These are phyloP conservation scores for Vimba vimba DNA, from an alignment of 2,113 vertebrate species.

Conservation along the genomic window DNA sequence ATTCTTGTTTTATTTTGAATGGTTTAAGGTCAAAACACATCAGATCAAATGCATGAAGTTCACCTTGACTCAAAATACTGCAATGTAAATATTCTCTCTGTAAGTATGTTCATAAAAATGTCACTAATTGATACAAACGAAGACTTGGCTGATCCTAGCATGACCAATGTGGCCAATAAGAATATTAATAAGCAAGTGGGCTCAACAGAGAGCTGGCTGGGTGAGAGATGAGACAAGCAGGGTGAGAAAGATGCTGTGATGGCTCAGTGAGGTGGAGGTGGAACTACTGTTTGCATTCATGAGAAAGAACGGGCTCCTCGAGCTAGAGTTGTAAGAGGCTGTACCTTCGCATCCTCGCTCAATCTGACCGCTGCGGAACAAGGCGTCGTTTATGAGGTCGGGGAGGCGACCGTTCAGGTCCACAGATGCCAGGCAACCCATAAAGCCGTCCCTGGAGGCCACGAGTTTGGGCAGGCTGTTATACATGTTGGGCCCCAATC, in stretches of 20 bases:
- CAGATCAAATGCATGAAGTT: constrained; percentile 3
- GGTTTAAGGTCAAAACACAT: not conserved
- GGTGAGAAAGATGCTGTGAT: constrained; percentile 65
- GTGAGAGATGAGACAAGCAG: constrained; percentile 60
- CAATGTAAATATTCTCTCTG: constrained; percentile 2
- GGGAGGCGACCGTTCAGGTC: constrained; percentile 97
- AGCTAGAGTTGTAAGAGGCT: constrained; percentile 67
- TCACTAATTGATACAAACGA: constrained; percentile 24
- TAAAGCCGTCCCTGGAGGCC: constrained; percentile 95
- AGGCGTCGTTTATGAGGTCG: constrained; percentile 91
- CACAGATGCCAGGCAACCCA: constrained; percentile 95
- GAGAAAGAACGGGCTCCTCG: constrained; percentile 72
- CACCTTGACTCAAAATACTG: constrained; percentile 32
- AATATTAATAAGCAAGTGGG: constrained; percentile 26
- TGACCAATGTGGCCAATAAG: constrained; percentile 72
- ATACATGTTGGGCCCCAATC: constrained; percentile 94
- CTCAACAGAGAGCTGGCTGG: constrained; percentile 54
- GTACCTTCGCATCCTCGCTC: constrained; percentile 99
- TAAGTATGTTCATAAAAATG: constrained; percentile 1
- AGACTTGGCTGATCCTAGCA: constrained; percentile 41
- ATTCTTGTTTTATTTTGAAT: not conserved
- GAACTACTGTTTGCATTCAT: constrained; percentile 75
- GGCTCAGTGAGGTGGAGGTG: constrained; percentile 53
- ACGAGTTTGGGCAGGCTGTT: constrained; percentile 93
- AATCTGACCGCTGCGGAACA: constrained; percentile 96